These are phyloP conservation scores for Cephalopholis sonnerati DNA, from an alignment of 2,113 vertebrate genomes.

Conservation along the genomic window DNA sequence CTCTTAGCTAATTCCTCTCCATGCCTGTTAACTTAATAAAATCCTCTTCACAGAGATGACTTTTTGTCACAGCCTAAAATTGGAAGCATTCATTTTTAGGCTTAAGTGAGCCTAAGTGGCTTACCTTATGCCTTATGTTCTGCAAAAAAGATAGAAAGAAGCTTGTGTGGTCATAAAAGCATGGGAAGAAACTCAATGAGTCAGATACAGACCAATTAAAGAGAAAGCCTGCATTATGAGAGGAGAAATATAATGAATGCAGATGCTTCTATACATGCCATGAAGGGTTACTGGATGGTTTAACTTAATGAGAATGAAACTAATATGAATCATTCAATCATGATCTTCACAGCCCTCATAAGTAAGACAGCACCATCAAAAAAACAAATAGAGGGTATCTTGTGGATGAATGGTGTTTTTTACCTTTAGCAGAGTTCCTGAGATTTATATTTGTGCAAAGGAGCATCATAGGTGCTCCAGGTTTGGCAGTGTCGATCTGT, in stretches of 20 bases:
- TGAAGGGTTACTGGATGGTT: neutral
- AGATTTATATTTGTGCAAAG: neutral
- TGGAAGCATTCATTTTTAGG: neutral
- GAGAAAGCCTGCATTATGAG: neutral
- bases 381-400: neutral
- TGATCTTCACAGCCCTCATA: neutral
- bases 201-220: neutral
- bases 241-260: neutral
- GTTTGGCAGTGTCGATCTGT: neutral
- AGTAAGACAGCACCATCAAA: neutral
- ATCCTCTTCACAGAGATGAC: neutral
- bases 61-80: neutral
- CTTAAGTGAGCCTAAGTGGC: neutral
- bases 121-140: neutral
- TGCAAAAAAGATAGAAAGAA: neutral
- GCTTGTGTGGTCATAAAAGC: neutral
- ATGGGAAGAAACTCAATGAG: neutral
- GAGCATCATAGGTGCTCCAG: neutral
- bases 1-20: neutral
- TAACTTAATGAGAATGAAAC: neutral
- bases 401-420: neutral
- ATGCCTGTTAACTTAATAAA: slow-evolving; percentile 1
- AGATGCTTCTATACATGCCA: neutral
- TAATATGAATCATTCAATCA: neutral
- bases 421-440: neutral